Percentiles rank a stretch among this genome's conserved stretches.
phyloP scores from a whole-genome alignment of 2,113 vertebrate genomes.

The Xenopus laevis region DNA sequence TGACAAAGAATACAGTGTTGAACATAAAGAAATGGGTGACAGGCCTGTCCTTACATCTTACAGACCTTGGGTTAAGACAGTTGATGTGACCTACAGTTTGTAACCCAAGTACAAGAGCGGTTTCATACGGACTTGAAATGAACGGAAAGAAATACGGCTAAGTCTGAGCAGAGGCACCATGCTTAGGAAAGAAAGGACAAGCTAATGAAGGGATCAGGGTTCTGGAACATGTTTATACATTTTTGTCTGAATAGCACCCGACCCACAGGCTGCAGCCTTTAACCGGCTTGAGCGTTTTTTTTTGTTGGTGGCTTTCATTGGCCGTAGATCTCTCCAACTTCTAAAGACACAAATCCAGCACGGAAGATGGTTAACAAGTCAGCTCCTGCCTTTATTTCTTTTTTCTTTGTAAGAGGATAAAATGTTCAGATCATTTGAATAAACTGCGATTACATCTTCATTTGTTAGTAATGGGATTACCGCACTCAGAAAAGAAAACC shows the following conservation, averaged over 20 bases:
- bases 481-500: conserved; percentile 61
- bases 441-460: conserved; percentile 80
- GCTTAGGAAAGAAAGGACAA: too few relatives aligned
- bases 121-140: too few relatives aligned
- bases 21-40: too few relatives aligned
- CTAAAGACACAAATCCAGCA: conserved; percentile 28
- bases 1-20: too few relatives aligned
- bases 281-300: not conserved
- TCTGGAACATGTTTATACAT: not conserved
- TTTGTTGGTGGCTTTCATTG: not conserved
- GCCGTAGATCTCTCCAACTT: not conserved
- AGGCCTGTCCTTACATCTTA: too few relatives aligned
- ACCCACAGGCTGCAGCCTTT: not conserved
- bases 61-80: too few relatives aligned
- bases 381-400: conserved; percentile 60
- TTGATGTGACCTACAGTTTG: too few relatives aligned
- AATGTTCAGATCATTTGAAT: conserved; percentile 67
- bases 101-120: too few relatives aligned
- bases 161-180: too few relatives aligned
- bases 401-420: conserved; percentile 55
- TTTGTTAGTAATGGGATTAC: conserved; percentile 86
- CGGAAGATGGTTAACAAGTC: conserved; percentile 63
- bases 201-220: not conserved
- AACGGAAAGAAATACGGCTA: too few relatives aligned
- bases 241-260: not conserved